Percentiles rank a stretch among this genome's conserved stretches.
Conservation (phyloP, 1,140 invertebrate species). For the Ceratina japonica region DNA sequence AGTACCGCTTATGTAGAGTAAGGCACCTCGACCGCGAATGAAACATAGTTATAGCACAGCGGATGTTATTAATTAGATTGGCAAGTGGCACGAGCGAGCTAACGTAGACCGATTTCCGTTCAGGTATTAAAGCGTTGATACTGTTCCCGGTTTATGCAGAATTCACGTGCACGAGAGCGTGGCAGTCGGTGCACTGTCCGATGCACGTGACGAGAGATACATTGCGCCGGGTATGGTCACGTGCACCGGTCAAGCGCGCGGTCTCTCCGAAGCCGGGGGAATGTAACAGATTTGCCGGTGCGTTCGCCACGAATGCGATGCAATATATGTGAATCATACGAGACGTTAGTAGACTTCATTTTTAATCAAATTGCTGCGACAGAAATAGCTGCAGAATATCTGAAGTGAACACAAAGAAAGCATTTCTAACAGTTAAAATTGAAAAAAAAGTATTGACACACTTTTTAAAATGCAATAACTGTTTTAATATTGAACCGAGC, state of each 20-base stretch:
- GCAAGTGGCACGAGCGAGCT: background rate
- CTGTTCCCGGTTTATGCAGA: slow-evolving; percentile 61
- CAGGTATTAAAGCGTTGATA: slow-evolving; percentile 37
- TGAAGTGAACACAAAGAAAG: too few species aligned
- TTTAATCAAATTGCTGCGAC: background rate
- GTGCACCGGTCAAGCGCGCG: slow-evolving; percentile 42
- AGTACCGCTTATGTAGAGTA: too few species aligned
- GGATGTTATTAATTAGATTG: slow-evolving; percentile 8
- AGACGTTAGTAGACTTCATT: slow-evolving; percentile 2
- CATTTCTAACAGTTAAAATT: too few species aligned
- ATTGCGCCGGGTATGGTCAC: slow-evolving; percentile 41
- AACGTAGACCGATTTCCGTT: slow-evolving; percentile 35
- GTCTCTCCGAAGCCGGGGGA: slow-evolving; percentile 25
- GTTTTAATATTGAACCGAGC: too few species aligned
- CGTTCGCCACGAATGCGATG: slow-evolving; percentile 7
- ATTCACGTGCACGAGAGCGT: slow-evolving; percentile 74
- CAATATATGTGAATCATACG: slow-evolving; percentile 32
- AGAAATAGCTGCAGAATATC: too few species aligned
- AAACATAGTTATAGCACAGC: too few species aligned
- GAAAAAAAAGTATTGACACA: too few species aligned
- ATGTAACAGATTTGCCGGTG: slow-evolving; percentile 29
- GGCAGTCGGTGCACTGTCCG: slow-evolving; percentile 66
- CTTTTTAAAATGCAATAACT: too few species aligned
- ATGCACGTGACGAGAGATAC: slow-evolving; percentile 72
- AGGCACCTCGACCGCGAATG: background rate